These are phyloP conservation scores for Pelosia muscerda DNA, from an alignment of 2,888 invertebrate genomes.

Conservation along the genomic window DNA sequence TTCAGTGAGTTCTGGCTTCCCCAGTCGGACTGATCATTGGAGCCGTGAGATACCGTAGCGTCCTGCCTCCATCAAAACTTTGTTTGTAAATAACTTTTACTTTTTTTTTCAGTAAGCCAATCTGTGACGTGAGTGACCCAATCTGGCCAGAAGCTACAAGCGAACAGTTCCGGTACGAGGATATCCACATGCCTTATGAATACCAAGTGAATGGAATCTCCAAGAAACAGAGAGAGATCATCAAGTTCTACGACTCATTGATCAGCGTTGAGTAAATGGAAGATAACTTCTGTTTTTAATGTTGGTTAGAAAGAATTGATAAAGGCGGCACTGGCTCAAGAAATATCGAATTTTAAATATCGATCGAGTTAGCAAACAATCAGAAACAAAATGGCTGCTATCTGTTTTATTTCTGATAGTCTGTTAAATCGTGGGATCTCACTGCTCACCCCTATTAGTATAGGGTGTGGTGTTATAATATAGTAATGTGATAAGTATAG, in stretches of 20 bases:
- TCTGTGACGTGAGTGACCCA: conserved; percentile 43
- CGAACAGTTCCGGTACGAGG: conserved; percentile 54
- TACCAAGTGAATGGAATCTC: conserved; percentile 48
- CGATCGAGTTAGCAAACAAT: not conserved
- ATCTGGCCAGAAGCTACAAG: conserved; percentile 60
- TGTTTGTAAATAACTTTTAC: not conserved
- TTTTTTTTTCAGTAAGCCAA: conserved; percentile 64
- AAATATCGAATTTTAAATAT: not conserved
- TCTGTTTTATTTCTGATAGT: not conserved
- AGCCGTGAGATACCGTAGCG: too few species aligned
- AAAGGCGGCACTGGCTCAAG: not conserved
- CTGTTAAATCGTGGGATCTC: not conserved
- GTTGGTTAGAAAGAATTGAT: not conserved
- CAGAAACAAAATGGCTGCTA: not conserved
- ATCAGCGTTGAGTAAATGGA: conserved; percentile 19
- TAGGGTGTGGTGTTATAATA: not conserved
- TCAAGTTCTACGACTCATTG: conserved; percentile 64
- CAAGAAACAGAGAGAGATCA: conserved; percentile 53
- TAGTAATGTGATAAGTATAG: conserved; percentile 1
- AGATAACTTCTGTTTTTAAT: not conserved
- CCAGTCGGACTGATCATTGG: too few species aligned
- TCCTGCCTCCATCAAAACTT: too few species aligned
- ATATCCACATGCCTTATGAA: conserved; percentile 54
- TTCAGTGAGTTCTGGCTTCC: too few species aligned
- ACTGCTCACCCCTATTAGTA: conserved; percentile 6